Percentiles rank a stretch among this genome's conserved stretches.
These are phyloP conservation scores for Catharus minimus DNA, from an alignment of 2,113 vertebrate genomes.

Conservation along the genomic window DNA sequence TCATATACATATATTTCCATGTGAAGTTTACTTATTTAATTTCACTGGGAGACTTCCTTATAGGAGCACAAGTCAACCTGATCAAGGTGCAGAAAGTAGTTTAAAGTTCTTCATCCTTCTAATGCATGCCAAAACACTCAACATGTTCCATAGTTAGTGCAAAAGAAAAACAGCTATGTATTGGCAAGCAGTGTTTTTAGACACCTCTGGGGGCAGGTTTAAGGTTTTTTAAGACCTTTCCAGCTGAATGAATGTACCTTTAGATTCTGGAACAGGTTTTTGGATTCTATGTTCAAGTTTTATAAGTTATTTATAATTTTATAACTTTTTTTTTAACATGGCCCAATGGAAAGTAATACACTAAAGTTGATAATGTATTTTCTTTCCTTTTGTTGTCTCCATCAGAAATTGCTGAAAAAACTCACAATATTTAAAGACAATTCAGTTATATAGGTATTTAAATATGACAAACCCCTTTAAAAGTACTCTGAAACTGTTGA, in stretches of 20 bases:
- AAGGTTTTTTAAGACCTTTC: background rate
- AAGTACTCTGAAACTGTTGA: background rate
- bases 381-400: background rate
- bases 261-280: background rate
- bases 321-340: accelerated
- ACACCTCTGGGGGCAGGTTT: background rate
- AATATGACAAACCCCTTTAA: background rate
- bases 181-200: background rate
- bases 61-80: background rate
- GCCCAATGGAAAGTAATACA: background rate
- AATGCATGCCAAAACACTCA: background rate
- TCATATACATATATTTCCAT: background rate
- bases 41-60: background rate
- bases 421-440: background rate
- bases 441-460: background rate
- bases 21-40: background rate
- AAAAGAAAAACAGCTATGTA: background rate
- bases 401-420: background rate
- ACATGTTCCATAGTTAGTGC: background rate
- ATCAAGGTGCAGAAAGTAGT: background rate
- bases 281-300: background rate
- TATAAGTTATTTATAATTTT: background rate
- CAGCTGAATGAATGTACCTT: accelerated
- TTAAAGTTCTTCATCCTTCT: background rate
- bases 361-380: background rate